phyloP scores from a whole-genome alignment of 2,888 invertebrate genomes.

The Nemotelus pantherinus region DNA sequence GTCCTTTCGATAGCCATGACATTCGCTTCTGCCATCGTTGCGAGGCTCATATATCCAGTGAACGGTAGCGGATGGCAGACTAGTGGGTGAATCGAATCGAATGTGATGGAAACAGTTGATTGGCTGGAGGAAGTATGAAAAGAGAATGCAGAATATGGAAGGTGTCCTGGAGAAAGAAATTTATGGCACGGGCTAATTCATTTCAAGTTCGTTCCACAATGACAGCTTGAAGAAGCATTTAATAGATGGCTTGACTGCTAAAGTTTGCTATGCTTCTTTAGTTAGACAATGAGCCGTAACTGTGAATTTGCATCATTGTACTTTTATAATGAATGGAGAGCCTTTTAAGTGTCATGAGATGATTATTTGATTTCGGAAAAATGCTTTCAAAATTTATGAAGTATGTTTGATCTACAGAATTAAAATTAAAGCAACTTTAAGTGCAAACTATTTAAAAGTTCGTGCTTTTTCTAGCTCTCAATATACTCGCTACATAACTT shows the following conservation, averaged over 20 bases:
- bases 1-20: constrained; percentile 38
- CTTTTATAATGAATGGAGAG: not conserved
- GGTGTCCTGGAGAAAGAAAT: not conserved
- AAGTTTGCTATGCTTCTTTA: not conserved
- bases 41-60: not conserved
- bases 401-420: no score
- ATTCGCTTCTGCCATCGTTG: constrained; percentile 15
- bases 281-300: constrained; percentile 9
- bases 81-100: constrained; percentile 60
- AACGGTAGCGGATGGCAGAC: not conserved
- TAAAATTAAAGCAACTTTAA: no score
- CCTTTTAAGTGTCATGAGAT: not conserved
- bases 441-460: no score
- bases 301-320: constrained; percentile 20
- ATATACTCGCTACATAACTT: no score
- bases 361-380: no score
- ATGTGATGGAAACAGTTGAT: constrained; percentile 62
- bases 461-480: no score
- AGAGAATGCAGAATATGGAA: not conserved
- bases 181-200: constrained; percentile 16
- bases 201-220: constrained; percentile 36
- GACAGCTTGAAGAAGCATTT: constrained; percentile 10
- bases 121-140: constrained; percentile 42
- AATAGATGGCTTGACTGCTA: not conserved
- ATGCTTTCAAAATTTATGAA: no score